phyloP scores from a whole-genome alignment of 2,113 vertebrate genomes.

The Pseudorectes ferrugineus region DNA sequence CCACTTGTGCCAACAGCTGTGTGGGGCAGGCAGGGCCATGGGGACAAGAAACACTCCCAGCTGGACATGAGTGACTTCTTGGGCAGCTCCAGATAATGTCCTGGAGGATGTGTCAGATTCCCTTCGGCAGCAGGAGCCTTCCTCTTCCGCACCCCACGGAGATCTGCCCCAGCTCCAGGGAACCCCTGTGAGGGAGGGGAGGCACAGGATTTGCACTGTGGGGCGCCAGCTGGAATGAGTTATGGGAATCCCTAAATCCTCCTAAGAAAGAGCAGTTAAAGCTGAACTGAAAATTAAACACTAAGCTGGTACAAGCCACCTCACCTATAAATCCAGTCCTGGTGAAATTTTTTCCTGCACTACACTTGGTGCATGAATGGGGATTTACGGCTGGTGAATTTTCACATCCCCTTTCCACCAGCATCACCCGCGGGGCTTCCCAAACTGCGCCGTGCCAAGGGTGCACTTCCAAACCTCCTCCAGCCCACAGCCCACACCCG shows the following conservation, averaged over 20 bases:
- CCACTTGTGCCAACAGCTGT: not conserved
- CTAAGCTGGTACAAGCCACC: constrained; percentile 16
- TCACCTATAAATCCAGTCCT: constrained; percentile 9
- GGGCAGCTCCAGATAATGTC: not conserved
- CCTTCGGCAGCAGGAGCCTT: not conserved
- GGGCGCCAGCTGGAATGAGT: not conserved
- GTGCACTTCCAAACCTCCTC: not conserved
- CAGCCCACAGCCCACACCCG: not conserved
- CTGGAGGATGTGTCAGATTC: not conserved
- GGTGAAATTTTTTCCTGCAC: not conserved
- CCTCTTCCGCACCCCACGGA: not conserved
- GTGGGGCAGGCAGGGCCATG: not conserved
- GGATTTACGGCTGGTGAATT: not conserved
- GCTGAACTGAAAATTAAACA: constrained; percentile 40
- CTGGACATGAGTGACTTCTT: not conserved
- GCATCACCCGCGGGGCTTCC: not conserved
- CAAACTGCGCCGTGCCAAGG: accelerated
- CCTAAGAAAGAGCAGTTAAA: constrained; percentile 8
- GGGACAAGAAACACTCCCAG: accelerated
- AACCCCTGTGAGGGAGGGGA: not conserved
- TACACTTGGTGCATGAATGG: not conserved
- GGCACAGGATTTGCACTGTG: accelerated
- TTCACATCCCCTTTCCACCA: not conserved
- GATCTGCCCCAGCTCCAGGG: not conserved
- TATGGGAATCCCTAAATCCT: constrained; percentile 33